Percentiles rank a stretch among this genome's conserved stretches.
Conservation (phyloP, 2,888 invertebrate genomes). For the Trachelus iudaicus region DNA sequence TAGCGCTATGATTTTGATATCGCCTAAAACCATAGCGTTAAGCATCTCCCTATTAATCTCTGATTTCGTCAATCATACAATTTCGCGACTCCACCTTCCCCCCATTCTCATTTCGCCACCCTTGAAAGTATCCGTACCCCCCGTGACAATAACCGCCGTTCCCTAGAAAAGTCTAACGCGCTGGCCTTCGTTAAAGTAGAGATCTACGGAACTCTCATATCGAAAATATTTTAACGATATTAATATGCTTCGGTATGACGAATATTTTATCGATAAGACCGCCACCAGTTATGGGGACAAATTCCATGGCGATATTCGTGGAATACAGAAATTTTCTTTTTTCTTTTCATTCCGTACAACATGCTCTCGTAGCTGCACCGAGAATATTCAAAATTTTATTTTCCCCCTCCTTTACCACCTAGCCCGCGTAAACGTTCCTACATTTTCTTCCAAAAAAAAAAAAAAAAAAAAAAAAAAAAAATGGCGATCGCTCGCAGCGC, state of each 20-base stretch:
- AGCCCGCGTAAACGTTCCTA: too few relatives aligned
- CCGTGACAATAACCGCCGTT: too few relatives aligned
- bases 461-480: too few relatives aligned
- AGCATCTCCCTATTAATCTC: too few relatives aligned
- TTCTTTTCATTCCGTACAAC: neutral
- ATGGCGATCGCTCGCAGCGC: neutral
- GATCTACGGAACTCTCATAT: neutral
- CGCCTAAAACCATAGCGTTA: too few relatives aligned
- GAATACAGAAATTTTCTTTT: neutral
- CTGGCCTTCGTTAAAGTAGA: too few relatives aligned
- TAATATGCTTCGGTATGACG: slow-evolving; percentile 34
- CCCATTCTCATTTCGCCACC: too few relatives aligned
- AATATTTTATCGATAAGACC: slow-evolving; percentile 31
- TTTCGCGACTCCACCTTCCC: too few relatives aligned
- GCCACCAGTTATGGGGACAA: slow-evolving; percentile 35
- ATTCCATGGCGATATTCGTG: slow-evolving; percentile 27
- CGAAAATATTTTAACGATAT: slow-evolving; percentile 19
- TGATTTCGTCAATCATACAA: too few relatives aligned
- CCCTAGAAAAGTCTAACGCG: too few relatives aligned
- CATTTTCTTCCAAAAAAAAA: neutral
- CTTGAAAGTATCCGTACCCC: too few relatives aligned
- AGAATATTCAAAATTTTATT: slow-evolving; percentile 16
- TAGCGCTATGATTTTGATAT: too few relatives aligned
- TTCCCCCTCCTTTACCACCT: neutral
- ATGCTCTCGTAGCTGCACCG: slow-evolving; percentile 5